These are phyloP conservation scores for Alligator sinensis DNA, from an alignment of 2,113 vertebrate genomes.

Conservation along the genomic window DNA sequence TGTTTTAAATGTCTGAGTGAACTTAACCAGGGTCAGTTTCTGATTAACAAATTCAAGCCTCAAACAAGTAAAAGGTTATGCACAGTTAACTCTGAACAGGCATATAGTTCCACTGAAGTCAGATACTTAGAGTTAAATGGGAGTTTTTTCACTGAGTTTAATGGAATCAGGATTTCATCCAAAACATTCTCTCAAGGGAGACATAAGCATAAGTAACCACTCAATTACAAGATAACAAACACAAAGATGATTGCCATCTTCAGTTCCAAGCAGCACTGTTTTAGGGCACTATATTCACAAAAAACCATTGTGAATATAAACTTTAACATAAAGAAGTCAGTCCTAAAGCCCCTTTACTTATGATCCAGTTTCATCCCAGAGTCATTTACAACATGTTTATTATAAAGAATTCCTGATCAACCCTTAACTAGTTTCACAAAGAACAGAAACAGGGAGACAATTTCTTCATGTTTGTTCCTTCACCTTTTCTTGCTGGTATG, in stretches of 20 bases:
- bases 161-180: background rate
- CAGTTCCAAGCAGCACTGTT: background rate
- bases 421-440: background rate
- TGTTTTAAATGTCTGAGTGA: no score
- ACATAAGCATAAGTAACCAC: background rate
- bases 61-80: background rate
- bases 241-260: background rate
- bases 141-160: background rate
- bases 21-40: background rate
- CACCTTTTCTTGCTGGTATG: background rate
- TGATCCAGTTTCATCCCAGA: background rate
- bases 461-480: background rate
- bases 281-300: background rate
- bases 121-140: background rate
- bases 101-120: background rate
- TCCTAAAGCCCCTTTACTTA: background rate
- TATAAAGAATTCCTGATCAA: background rate
- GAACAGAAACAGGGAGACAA: background rate
- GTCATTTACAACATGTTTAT: background rate
- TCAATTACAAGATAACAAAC: background rate
- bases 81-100: background rate
- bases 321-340: background rate
- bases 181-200: background rate
- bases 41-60: background rate
- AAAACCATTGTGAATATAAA: background rate